Base-by-base conservation (phyloP, 2,888 invertebrate species). In the Spilosoma lubricipeda region DNA sequence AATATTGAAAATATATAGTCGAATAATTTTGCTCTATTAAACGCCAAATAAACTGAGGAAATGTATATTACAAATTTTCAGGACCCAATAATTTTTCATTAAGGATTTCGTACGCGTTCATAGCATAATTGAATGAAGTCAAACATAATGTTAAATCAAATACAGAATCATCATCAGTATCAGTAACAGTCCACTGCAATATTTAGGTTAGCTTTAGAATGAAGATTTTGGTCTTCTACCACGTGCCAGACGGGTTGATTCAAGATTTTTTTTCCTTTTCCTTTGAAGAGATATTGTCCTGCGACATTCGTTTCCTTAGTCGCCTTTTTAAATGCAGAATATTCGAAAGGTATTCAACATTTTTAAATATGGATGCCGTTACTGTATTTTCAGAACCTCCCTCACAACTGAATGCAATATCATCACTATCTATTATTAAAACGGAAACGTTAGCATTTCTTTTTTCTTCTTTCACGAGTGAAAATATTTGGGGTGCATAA, bases 401-500 rank as follows among this genome's bases (percentile, higher is more conserved):
- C 75, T 45, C 33, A 75, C 75, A 72, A 74, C 77, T 75, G 78
- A 81, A 80, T 78, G 80, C 82, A 83, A 82, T 84, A 80, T 79
- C 78, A 79, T 81, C 80, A 80, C 82, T 80, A 85, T 89, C 74
- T 86, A 90, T 93, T 93, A 92, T 91, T 93, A 92, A 93, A 94
- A 92, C 92, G 92, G 92, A 93, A 91, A 79, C 88, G 82, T 88
- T 89, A 84, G 84, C 83, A 78, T 80, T 84, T 72, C 80, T 82
- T 82, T 82, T n/a, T 86, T 81, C 85, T 90, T 86, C 90, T 91
- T 89, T 89, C 80, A 82, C 81, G 86, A 90, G 90, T 90, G 89
- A 91, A 92, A 90, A 87, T 85, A 83, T 72, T 82, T 72, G 89
- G 93, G 94, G 94, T 95, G 95, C 91, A 94, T 94, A 94, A 94